Base-by-base conservation (phyloP, 2,888 invertebrate species). In the Heteropelma amictum region DNA sequence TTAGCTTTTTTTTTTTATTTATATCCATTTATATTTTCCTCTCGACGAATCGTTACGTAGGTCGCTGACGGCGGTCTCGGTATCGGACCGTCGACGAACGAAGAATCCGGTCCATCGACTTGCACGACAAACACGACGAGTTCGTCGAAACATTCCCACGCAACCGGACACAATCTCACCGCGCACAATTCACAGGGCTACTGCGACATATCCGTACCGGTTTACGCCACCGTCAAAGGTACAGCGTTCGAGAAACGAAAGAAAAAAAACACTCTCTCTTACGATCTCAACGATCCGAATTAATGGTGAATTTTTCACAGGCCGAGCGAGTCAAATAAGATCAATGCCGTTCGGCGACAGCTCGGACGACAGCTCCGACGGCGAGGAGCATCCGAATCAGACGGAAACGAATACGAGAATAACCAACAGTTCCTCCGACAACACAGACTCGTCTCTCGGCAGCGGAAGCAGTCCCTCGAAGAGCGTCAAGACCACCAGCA, bases 291-390 rank as follows among this genome's bases (percentile, higher is more conserved):
- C n/a, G n/a, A n/a, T n/a, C n/a, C n/a, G 12, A 8, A 17, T 17
- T 40, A 7, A n/a, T 26, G 5, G 26, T 35, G 10, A 14, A n/a
- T 49, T 35, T n/a, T 23, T 74, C 65, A 8, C 40, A 88, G 85
- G 86, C 71, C 93, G 97, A 84, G 98, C 98, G 79, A 97, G 97
- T 89, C 98, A 98, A 90, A 98, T 98, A 82, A 92, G 98, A 81
- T 97, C 97, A 47, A 96, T 97, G 93, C 98, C 98, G 6, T 98
- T 98, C 88, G 98, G 97, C 1, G 98, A 98, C 83, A 97, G 97
- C 3, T 96, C 97, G 0, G 97, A 97, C 85, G 98, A 98, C 87
- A 97, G 97, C 1, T 97, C 97, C 7, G 98, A 98, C 86, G 97
- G 97, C 26, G 97, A 97, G 88, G 96, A 94, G 78, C 89, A 89